Evolutionary conservation across 2,113 vertebrate species (phyloP).

Genomic region (Notothenia coriiceps): DNA sequence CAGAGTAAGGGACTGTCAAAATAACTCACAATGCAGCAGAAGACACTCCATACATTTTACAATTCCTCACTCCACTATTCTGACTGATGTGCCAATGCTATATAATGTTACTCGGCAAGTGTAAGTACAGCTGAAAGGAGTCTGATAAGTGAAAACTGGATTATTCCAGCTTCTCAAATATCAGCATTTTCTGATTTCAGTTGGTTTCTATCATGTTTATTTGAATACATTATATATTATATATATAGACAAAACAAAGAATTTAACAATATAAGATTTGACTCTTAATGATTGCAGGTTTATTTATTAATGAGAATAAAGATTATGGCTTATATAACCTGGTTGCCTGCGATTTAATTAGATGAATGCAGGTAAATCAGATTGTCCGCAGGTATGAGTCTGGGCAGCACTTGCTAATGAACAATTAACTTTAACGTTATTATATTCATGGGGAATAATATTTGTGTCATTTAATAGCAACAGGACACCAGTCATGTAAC

Average conservation of each 20-base stretch:
- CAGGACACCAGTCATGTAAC: constrained; percentile 4
- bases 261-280: background rate
- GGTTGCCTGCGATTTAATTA: background rate
- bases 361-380: background rate
- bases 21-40: constrained; percentile 58
- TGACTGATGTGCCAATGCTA: background rate
- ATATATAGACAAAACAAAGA: too few relatives aligned
- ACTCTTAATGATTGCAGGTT: background rate
- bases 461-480: background rate
- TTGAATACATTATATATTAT: too few relatives aligned
- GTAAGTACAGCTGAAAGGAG: background rate
- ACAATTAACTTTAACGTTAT: background rate
- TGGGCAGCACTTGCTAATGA: background rate
- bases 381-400: background rate
- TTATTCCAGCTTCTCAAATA: too few relatives aligned
- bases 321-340: background rate
- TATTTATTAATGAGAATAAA: background rate
- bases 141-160: too few relatives aligned
- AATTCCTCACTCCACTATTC: constrained; percentile 30
- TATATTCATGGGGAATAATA: background rate
- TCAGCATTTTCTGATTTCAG: background rate
- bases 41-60: constrained; percentile 44
- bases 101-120: background rate
- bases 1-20: constrained; percentile 69
- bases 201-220: background rate